Evolutionary conservation across 1,140 invertebrate genomes (phyloP).

Genomic region (Pinna nobilis): DNA sequence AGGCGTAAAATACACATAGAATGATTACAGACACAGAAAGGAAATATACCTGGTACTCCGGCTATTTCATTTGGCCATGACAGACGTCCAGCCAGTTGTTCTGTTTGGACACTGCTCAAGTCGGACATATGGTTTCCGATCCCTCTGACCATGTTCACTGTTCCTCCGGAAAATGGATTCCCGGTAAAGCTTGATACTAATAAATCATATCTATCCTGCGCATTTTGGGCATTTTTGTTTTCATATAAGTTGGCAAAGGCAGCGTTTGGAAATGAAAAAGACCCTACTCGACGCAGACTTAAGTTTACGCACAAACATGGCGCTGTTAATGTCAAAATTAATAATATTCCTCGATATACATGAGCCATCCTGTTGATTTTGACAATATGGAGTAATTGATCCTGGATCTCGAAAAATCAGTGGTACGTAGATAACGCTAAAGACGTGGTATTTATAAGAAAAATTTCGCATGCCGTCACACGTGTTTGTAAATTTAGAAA

Average conservation of each 20-base stretch:
- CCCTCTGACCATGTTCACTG: slow-evolving; percentile 45
- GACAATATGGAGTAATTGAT: too few species aligned
- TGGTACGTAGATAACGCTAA: too few species aligned
- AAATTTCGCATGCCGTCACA: too few species aligned
- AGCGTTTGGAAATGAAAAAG: slow-evolving; percentile 36
- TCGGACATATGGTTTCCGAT: slow-evolving; percentile 43
- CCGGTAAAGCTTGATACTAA: slow-evolving; percentile 54
- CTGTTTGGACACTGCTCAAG: slow-evolving; percentile 22
- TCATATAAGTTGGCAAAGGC: slow-evolving; percentile 48
- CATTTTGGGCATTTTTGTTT: slow-evolving; percentile 2
- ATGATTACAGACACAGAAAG: background rate
- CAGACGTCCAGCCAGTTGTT: slow-evolving; percentile 37
- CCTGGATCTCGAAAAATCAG: too few species aligned
- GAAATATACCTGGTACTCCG: slow-evolving; percentile 50
- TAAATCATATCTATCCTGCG: slow-evolving; percentile 40
- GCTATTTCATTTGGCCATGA: slow-evolving; percentile 62
- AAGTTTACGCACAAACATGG: too few species aligned
- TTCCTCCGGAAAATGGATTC: slow-evolving; percentile 43
- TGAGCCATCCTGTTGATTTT: too few species aligned
- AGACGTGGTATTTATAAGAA: too few species aligned
- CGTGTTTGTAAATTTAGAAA: too few species aligned
- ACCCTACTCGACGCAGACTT: slow-evolving; percentile 28
- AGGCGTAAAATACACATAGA: background rate
- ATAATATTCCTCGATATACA: too few species aligned
- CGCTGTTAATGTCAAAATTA: too few species aligned